Conservation (phyloP, 2,888 invertebrate genomes). For the Pristionchus fissidentatus region DNA sequence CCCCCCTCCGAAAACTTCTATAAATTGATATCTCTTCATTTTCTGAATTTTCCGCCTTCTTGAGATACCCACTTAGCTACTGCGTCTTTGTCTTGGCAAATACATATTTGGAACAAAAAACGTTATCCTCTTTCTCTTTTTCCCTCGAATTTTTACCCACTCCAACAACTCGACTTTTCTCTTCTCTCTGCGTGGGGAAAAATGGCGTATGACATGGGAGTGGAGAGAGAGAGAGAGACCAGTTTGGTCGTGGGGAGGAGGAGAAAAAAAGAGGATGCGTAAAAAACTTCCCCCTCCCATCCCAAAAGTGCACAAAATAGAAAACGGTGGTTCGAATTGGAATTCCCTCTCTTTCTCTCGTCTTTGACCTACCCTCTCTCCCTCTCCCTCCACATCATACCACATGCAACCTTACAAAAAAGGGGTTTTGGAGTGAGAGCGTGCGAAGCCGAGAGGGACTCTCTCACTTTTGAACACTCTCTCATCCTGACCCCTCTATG, state of each 20-base stretch:
- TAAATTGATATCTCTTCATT: too few relatives aligned
- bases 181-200: constrained; percentile 2
- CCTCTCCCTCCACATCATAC: neutral
- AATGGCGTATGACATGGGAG: constrained; percentile 9
- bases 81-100: too few relatives aligned
- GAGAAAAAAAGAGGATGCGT: neutral
- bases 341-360: neutral
- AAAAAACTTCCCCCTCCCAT: constrained; percentile 21
- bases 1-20: too few relatives aligned
- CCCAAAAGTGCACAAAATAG: constrained; percentile 10
- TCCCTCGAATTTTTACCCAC: neutral
- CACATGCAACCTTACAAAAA: neutral
- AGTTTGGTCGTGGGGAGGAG: neutral
- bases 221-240: constrained; percentile 23
- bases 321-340: neutral
- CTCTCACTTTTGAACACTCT: too few relatives aligned
- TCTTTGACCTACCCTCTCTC: neutral
- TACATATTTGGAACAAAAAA: too few relatives aligned
- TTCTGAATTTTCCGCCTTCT: too few relatives aligned
- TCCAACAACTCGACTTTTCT: constrained; percentile 13
- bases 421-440: neutral
- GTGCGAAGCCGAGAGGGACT: too few relatives aligned
- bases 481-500: too few relatives aligned
- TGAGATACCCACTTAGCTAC: too few relatives aligned
- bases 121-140: neutral